Conservation (phyloP, 2,113 vertebrate species). For the Mobula birostris region DNA sequence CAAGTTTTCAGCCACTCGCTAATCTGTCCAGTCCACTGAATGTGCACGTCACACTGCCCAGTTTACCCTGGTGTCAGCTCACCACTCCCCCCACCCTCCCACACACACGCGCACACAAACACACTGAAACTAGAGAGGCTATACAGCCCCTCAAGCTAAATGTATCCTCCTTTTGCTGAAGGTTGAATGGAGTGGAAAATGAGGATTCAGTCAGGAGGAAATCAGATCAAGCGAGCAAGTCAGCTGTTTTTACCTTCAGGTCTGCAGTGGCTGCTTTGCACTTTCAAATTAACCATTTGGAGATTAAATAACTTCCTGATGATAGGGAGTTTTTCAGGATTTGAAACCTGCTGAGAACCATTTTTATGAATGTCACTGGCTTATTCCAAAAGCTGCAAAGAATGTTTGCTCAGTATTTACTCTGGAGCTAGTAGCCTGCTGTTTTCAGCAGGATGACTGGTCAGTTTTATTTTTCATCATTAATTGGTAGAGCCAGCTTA, state of each 20-base stretch:
- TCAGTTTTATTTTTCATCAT: not conserved
- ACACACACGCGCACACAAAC: too few species aligned
- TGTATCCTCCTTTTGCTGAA: not conserved
- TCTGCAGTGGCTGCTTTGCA: not conserved
- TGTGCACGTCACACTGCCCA: not conserved
- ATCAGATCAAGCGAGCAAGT: not conserved
- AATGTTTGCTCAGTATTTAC: constrained; percentile 15
- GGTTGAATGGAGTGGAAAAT: not conserved
- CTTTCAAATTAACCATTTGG: not conserved
- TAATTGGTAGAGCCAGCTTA: not conserved
- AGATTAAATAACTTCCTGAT: not conserved
- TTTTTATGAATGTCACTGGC: not conserved
- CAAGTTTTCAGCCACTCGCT: not conserved
- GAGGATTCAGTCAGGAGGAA: not conserved
- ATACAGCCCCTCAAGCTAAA: not conserved
- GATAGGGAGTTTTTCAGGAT: not conserved
- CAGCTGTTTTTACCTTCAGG: not conserved
- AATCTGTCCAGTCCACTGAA: not conserved
- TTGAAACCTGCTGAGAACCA: not conserved
- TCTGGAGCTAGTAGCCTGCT: too few species aligned
- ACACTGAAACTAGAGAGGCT: not conserved
- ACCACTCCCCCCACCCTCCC: not conserved
- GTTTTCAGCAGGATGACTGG: not conserved
- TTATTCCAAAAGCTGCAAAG: not conserved
- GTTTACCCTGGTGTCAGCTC: not conserved